phyloP scores from a whole-genome alignment of 2,113 vertebrate species.

The Kobus ellipsiprymnus region DNA sequence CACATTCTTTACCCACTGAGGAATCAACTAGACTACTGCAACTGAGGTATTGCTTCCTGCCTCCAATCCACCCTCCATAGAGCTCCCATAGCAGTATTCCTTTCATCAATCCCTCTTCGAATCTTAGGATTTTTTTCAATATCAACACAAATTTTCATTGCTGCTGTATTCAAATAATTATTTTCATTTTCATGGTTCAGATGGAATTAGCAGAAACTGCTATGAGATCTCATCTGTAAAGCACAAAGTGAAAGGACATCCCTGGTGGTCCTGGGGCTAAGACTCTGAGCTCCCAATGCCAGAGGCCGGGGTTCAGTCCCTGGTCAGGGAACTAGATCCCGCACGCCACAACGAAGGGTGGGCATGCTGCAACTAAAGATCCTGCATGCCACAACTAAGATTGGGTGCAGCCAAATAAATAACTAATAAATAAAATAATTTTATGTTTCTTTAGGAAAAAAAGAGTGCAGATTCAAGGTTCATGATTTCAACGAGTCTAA shows the following conservation, averaged over 20 bases:
- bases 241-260: background rate
- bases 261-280: background rate
- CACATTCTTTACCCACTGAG: background rate
- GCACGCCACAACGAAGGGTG: background rate
- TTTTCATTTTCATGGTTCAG: conserved; percentile 5
- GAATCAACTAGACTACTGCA: background rate
- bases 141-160: conserved; percentile 15
- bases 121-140: background rate
- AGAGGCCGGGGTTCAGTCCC: background rate
- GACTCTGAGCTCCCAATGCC: background rate
- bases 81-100: background rate
- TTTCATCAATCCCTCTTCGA: background rate
- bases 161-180: background rate
- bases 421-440: background rate
- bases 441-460: background rate
- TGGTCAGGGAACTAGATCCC: background rate
- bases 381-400: background rate
- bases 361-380: background rate
- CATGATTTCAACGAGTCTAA: background rate
- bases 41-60: background rate
- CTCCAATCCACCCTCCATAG: background rate
- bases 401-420: background rate
- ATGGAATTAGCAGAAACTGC: background rate
- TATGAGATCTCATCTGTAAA: background rate
- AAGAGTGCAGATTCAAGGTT: background rate